phyloP scores from a whole-genome alignment of 1,140 invertebrate genomes.

The Choristoneura fumiferana region DNA sequence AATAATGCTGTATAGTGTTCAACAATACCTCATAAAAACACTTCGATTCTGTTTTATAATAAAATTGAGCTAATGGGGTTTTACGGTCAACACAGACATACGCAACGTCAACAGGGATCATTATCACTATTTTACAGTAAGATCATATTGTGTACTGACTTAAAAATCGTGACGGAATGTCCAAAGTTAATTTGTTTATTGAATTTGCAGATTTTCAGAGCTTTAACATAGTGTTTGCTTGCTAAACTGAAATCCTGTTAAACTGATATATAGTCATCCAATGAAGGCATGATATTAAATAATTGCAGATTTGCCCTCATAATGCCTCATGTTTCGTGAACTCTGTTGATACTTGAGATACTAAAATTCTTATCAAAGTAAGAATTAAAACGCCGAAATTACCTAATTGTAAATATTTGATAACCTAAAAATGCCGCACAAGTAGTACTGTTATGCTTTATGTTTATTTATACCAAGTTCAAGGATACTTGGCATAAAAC shows the following conservation, averaged over 20 bases:
- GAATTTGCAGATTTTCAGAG: conserved; percentile 4
- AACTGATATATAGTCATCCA: not conserved
- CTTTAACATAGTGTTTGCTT: not conserved
- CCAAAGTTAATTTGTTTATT: not conserved
- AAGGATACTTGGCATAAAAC: not conserved
- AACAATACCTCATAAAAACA: conserved; percentile 16
- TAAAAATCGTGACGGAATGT: conserved; percentile 10
- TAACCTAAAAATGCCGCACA: not conserved
- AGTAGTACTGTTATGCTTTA: not conserved
- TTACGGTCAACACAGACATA: not conserved
- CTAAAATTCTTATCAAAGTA: not conserved
- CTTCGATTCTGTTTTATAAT: not conserved
- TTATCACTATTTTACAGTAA: conserved; percentile 10
- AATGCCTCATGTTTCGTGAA: not conserved
- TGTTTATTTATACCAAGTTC: not conserved
- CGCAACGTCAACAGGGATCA: not conserved
- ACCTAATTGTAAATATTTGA: not conserved
- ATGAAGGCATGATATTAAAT: not conserved
- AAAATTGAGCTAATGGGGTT: not conserved
- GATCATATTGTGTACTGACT: conserved; percentile 7
- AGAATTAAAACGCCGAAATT: no score
- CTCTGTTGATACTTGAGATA: not conserved
- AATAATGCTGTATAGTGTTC: not conserved
- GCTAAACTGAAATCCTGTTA: not conserved
- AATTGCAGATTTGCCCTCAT: not conserved